These are phyloP conservation scores for Eurytoma californica DNA, from an alignment of 2,888 invertebrate genomes.

Conservation along the genomic window DNA sequence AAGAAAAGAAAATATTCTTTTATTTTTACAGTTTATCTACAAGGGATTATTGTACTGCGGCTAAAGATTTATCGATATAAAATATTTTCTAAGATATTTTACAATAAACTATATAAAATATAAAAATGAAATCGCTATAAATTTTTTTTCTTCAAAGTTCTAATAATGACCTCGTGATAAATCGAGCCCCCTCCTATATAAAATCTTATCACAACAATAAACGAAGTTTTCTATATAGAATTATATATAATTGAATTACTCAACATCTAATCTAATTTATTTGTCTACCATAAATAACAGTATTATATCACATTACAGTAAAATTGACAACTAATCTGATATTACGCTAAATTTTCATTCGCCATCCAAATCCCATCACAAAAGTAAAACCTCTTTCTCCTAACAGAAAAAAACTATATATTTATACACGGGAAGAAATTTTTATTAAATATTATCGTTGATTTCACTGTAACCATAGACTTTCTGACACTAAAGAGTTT, in stretches of 20 bases:
- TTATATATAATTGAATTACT: slow-evolving; percentile 14
- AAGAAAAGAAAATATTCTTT: slow-evolving; percentile 26
- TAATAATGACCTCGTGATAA: slow-evolving; percentile 19
- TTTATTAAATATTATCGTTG: no score
- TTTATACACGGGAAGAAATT: no score
- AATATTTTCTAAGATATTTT: not conserved
- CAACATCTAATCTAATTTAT: slow-evolving; percentile 44
- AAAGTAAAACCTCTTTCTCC: no score
- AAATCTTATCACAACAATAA: slow-evolving; percentile 49
- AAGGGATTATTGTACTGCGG: slow-evolving; percentile 28
- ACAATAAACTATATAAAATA: slow-evolving; percentile 41
- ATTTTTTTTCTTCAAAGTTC: not conserved
- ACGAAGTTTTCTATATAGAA: slow-evolving; percentile 39
- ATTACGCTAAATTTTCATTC: slow-evolving; percentile 23
- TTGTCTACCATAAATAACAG: slow-evolving; percentile 41
- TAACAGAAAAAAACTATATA: no score
- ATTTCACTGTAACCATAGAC: no score
- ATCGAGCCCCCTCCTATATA: slow-evolving; percentile 35
- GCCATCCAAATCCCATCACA: no score
- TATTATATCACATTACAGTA: slow-evolving; percentile 49
- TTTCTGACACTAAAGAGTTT: no score
- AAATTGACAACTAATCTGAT: slow-evolving; percentile 49
- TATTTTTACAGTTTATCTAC: slow-evolving; percentile 1
- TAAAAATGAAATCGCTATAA: slow-evolving; percentile 39
- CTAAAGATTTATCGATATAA: not conserved